phyloP scores from a whole-genome alignment of 2,888 invertebrate genomes.

The Tenthredo livida region DNA sequence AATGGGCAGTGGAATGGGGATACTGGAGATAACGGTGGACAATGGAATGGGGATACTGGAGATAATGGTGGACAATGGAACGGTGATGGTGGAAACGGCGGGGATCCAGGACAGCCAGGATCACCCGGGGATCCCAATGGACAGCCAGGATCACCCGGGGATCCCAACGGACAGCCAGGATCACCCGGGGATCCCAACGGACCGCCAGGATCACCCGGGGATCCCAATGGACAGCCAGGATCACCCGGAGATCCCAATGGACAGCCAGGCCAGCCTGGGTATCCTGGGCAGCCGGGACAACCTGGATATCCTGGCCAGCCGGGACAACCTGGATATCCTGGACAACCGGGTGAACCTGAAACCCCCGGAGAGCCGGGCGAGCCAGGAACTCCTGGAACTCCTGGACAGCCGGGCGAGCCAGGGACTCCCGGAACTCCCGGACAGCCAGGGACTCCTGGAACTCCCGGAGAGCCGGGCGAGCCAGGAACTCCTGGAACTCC shows the following conservation, averaged over 20 bases:
- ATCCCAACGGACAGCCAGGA: background rate
- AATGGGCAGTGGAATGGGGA: slow-evolving; percentile 49
- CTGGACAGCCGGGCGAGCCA: slow-evolving; percentile 37
- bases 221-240: slow-evolving; percentile 26
- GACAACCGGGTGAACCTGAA: slow-evolving; percentile 15
- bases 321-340: slow-evolving; percentile 47
- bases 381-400: slow-evolving; percentile 55
- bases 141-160: slow-evolving; percentile 32
- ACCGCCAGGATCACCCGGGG: background rate
- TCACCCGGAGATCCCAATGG: slow-evolving; percentile 55
- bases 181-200: slow-evolving; percentile 33
- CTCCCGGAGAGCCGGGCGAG: slow-evolving; percentile 32
- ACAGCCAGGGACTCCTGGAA: background rate
- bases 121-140: background rate
- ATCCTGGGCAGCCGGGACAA: slow-evolving; percentile 54
- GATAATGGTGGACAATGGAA: slow-evolving; percentile 56
- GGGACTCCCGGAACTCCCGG: background rate
- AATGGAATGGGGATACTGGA: slow-evolving; percentile 57
- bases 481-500: background rate
- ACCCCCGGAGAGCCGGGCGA: slow-evolving; percentile 54
- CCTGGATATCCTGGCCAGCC: background rate
- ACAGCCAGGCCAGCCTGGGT: slow-evolving; percentile 39
- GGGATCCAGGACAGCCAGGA: background rate
- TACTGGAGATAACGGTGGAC: slow-evolving; percentile 54
- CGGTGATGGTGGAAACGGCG: slow-evolving; percentile 64